Evolutionary conservation across 2,797 vertebrate species (phyloP), one percentile per base, ranked within the genome.

Genomic region (Lophotriccus pileatus): DNA sequence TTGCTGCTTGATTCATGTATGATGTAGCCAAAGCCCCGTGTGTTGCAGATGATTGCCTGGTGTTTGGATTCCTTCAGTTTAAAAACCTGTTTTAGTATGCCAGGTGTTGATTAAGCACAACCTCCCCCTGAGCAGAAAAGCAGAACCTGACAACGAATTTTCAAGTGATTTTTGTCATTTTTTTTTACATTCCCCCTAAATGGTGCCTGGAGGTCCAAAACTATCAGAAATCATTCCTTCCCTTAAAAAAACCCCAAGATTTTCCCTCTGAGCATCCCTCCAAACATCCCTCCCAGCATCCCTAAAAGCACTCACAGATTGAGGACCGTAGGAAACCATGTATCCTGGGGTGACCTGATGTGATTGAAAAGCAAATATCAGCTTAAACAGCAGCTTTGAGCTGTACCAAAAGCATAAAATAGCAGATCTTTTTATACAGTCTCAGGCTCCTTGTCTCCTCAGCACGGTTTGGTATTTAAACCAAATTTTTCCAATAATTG

Each of bases 251-350:
- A 7, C 17, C 7, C 46, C 25, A 55, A 55, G 15, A 27, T 66
- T 64, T 3, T 63, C n/a, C 50, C 55, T 39, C 1, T 11, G n/a
- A 69, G 30, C 55, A 32, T 60, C 16, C 46, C 69, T 39, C 7
- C 39, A n/a, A 56, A 3, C 3, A 13, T 81, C 39, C 62, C 47
- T 75, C 19, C 69, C 47, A 70, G n/a, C 22, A n/a, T 43, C 27
- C 37, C 59, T 11, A 20, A 64, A 80, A 70, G 6, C 23, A 8
- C 28, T 63, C 6, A 2, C 37, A 52, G 52, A 8, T 0, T 3
- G n/a, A 50, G 47, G 30, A 14, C 0, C 4, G 16, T 4, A 7
- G 59, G 74, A 66, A 37, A 44, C 23, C 0, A 2, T 0, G 0
- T 6, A 12, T 19, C 70, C 55, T 70, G 44, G 32, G 50, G 52